Base-by-base conservation (phyloP, 2,113 vertebrate species). In the Sminthopsis crassicaudata region DNA sequence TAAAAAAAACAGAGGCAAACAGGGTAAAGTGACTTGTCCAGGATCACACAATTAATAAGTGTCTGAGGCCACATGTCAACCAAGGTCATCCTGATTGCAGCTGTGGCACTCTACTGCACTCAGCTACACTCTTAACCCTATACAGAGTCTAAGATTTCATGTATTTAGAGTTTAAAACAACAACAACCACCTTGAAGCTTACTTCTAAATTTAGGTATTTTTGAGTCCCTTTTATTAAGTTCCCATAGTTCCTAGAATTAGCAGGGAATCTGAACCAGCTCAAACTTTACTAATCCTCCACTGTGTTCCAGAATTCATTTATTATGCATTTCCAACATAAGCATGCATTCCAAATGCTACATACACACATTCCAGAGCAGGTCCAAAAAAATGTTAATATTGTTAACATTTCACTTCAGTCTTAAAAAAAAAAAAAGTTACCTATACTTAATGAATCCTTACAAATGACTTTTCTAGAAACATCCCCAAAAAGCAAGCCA, bases 391-490 rank as follows among this genome's bases (percentile, higher is more conserved):
- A 4, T 14, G 57, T 60, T 60, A 30, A 60, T 90, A 24, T 2
- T 90, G 89, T 50, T 48, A 90, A 46, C 26, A 19, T 89, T 96
- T 91, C 48, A 94, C 88, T 91, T 91, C 1, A 95, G 53, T 89
- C 52, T 42, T 6, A 36, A 67, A 60, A 48, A 48, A 48, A 60
- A 93, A 24, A 91, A 92, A 7, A 90, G 27, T 46, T 95, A 92
- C 53, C 91, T 89, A 90, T 14, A 46, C 91, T 90, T 2, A 26
- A 57, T 6, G 6, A 96, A 84, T 14, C 92, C 93, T 93, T 48
- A 96, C 94, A 97, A 95, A 93, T 53, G 92, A 6, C 91, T 93
- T 95, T 94, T 95, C 94, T 93, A 91, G 94, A 97, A 91, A 4
- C 46, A 95, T 3, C 55, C 11, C 92, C 96, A 96, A 96, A 96